Conservation (phyloP, 2,888 invertebrate genomes). For the Acleris holmiana region DNA sequence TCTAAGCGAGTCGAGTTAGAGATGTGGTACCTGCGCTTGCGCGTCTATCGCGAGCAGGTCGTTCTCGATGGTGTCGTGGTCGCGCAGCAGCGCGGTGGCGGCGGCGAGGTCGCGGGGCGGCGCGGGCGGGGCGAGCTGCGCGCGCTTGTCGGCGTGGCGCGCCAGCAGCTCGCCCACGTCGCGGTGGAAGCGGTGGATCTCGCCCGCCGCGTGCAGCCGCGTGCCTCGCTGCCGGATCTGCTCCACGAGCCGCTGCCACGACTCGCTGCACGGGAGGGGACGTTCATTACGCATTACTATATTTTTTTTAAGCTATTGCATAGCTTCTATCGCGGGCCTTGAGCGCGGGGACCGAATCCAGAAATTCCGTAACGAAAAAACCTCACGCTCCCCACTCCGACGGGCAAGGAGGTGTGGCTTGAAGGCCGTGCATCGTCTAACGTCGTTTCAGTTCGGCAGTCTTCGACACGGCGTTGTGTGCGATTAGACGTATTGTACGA, state of each 20-base stretch:
- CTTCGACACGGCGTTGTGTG: no score
- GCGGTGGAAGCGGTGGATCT: slow-evolving; percentile 98
- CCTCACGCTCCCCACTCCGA: no score
- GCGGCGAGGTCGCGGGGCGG: slow-evolving; percentile 92
- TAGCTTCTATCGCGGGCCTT: no score
- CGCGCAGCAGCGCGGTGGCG: slow-evolving; percentile 91
- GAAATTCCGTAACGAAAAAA: no score
- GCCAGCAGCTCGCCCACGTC: slow-evolving; percentile 96
- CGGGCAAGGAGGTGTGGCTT: no score
- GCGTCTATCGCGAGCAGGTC: slow-evolving; percentile 94
- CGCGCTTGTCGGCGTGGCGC: slow-evolving; percentile 94
- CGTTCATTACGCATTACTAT: no score
- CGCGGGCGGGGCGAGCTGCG: slow-evolving; percentile 90
- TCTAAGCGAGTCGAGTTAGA: no score
- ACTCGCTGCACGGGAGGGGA: slow-evolving; percentile 81
- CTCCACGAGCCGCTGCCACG: slow-evolving; percentile 95
- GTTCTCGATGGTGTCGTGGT: slow-evolving; percentile 97
- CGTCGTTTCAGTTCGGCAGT: no score
- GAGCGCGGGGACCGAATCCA: no score
- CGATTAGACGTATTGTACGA: no score
- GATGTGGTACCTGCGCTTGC: slow-evolving; percentile 91
- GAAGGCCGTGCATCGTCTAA: no score
- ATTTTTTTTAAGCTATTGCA: no score
- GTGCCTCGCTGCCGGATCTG: slow-evolving; percentile 94
- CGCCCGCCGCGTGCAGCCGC: slow-evolving; percentile 96